Conservation (phyloP, 2,888 invertebrate genomes). For the Polydrusus pterygomalis region DNA sequence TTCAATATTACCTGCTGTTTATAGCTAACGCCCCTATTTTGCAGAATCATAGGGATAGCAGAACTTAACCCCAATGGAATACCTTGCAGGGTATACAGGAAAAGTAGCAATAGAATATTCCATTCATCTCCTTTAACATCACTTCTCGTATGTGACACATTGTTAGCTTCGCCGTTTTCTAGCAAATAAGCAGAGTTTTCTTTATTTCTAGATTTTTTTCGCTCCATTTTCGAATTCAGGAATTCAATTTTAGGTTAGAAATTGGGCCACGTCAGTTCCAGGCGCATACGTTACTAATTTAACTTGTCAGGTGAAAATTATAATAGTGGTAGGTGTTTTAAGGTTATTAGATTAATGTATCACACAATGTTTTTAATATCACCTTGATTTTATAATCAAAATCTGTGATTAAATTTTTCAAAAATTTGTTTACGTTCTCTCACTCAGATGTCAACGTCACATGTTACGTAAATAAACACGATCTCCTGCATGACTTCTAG, state of each 20-base stretch:
- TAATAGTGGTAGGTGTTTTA: not conserved
- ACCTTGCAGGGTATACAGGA: conserved; percentile 96
- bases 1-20: conserved; percentile 84
- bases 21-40: conserved; percentile 94
- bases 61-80: conserved; percentile 95
- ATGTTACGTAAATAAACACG: too few relatives aligned
- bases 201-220: conserved; percentile 44
- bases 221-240: conserved; percentile 43
- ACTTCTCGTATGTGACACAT: conserved; percentile 47
- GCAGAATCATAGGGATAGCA: conserved; percentile 96
- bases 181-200: conserved; percentile 26
- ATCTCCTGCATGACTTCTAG: too few relatives aligned
- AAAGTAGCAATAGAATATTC: conserved; percentile 91
- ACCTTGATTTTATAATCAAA: conserved; percentile 9
- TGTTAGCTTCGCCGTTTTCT: conserved; percentile 50
- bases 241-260: conserved; percentile 38
- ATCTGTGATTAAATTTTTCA: not conserved
- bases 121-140: conserved; percentile 81
- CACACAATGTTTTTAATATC: not conserved
- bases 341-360: not conserved
- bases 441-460: not conserved
- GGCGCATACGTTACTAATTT: conserved; percentile 14
- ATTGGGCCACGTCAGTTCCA: conserved; percentile 47
- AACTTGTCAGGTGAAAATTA: not conserved
- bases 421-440: conserved; percentile 28